These are phyloP conservation scores for Coenonympha glycerion DNA, from an alignment of 2,888 invertebrate species.

Conservation along the genomic window DNA sequence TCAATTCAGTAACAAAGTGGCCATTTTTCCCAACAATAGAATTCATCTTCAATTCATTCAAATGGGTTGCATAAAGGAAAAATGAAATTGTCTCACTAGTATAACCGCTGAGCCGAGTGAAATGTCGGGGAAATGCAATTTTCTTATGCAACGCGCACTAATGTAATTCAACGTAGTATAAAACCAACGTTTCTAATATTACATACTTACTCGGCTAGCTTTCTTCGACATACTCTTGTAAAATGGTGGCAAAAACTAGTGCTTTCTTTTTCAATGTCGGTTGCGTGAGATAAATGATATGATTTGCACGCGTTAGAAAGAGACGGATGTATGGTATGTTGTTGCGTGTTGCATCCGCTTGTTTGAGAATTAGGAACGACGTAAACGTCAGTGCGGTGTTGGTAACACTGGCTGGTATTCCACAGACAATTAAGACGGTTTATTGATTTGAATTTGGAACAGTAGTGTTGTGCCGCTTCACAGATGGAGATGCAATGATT, in stretches of 20 bases:
- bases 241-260: conserved; percentile 63
- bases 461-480: conserved; percentile 53
- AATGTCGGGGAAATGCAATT: conserved; percentile 61
- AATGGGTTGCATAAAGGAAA: conserved; percentile 17
- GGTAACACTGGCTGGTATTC: conserved; percentile 22
- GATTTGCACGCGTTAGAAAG: conserved; percentile 39
- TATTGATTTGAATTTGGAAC: conserved; percentile 37
- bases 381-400: conserved; percentile 49
- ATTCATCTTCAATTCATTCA: not conserved
- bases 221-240: conserved; percentile 72
- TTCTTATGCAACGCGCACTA: conserved; percentile 69
- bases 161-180: conserved; percentile 62
- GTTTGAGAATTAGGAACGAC: conserved; percentile 35
- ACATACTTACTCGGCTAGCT: conserved; percentile 70
- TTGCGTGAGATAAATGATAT: conserved; percentile 39
- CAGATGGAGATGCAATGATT: too few relatives aligned
- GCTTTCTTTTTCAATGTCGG: conserved; percentile 75
- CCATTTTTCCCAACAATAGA: not conserved
- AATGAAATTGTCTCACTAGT: conserved; percentile 30
- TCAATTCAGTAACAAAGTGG: not conserved
- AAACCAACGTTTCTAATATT: conserved; percentile 70
- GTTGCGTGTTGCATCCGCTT: conserved; percentile 49
- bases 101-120: conserved; percentile 31
- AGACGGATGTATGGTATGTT: conserved; percentile 47
- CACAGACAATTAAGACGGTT: conserved; percentile 40